These are phyloP conservation scores for Ranitomeya variabilis DNA, from an alignment of 2,113 vertebrate species.

Conservation along the genomic window DNA sequence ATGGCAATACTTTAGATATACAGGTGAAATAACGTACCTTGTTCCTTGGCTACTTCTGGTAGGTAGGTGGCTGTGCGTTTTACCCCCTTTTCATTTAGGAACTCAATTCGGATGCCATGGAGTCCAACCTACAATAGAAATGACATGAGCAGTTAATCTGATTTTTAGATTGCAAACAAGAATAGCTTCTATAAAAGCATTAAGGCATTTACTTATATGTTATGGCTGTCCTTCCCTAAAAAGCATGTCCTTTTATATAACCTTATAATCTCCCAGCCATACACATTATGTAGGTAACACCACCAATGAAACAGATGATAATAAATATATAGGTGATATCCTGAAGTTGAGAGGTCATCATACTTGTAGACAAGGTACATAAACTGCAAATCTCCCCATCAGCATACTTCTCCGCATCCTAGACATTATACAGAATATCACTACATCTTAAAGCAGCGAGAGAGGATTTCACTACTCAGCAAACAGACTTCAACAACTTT, in stretches of 20 bases:
- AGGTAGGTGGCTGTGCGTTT: slow-evolving; percentile 85
- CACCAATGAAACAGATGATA: no score
- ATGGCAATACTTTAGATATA: neutral
- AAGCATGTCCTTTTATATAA: no score
- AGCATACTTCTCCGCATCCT: no score
- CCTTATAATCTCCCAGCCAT: no score
- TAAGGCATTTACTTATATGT: neutral
- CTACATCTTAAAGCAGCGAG: neutral
- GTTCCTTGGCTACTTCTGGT: slow-evolving; percentile 86
- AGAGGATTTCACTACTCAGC: neutral
- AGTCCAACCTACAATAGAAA: slow-evolving; percentile 79
- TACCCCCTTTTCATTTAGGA: slow-evolving; percentile 84
- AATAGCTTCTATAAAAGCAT: neutral
- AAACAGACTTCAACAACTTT: neutral
- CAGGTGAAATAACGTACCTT: slow-evolving; percentile 70
- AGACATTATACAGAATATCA: no score
- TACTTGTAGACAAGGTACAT: no score
- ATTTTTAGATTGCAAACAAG: neutral
- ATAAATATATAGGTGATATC: neutral
- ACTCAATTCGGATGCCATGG: slow-evolving; percentile 85
- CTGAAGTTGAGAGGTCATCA: neutral
- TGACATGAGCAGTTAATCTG: neutral
- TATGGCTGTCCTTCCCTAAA: no score
- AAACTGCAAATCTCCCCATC: no score
- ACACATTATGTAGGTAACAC: no score